A percentile compares a stretch with the other conserved stretches of the same genome.
Conservation (phyloP, 2,888 invertebrate species). For the Bhutanitis thaidina region DNA sequence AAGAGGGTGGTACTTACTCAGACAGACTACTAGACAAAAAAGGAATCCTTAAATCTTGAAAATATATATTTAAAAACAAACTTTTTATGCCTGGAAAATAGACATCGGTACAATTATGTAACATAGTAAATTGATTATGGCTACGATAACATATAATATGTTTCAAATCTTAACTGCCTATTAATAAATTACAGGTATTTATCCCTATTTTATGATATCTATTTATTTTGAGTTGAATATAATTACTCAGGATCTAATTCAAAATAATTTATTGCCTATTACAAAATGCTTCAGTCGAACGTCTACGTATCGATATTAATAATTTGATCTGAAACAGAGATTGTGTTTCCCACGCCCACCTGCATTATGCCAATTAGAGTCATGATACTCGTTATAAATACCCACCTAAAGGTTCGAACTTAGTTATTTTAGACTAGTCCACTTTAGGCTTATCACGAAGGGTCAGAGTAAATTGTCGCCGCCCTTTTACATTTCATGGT, state of each 20-base stretch:
- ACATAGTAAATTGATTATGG: no score
- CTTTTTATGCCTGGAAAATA: no score
- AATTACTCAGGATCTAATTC: no score
- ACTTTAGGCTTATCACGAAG: not conserved
- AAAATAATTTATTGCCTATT: not conserved
- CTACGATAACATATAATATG: no score
- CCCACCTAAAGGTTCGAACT: not conserved
- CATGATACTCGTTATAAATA: conserved; percentile 9
- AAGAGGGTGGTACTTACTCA: no score
- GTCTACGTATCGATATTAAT: conserved; percentile 4
- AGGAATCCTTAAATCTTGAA: no score
- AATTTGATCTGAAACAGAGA: conserved; percentile 3
- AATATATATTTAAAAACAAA: no score
- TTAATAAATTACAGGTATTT: no score
- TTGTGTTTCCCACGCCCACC: conserved; percentile 21
- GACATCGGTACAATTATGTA: no score
- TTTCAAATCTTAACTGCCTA: no score
- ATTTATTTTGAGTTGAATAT: not conserved
- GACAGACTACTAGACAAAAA: no score
- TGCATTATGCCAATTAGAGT: conserved; percentile 18
- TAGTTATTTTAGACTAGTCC: conserved; percentile 2
- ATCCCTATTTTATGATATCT: no score
- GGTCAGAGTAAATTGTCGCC: not conserved
- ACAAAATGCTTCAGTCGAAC: not conserved
- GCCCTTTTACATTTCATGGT: conserved; percentile 11